phyloP scores from a whole-genome alignment of 2,113 vertebrate genomes.

The Lamprologus lemairii region DNA sequence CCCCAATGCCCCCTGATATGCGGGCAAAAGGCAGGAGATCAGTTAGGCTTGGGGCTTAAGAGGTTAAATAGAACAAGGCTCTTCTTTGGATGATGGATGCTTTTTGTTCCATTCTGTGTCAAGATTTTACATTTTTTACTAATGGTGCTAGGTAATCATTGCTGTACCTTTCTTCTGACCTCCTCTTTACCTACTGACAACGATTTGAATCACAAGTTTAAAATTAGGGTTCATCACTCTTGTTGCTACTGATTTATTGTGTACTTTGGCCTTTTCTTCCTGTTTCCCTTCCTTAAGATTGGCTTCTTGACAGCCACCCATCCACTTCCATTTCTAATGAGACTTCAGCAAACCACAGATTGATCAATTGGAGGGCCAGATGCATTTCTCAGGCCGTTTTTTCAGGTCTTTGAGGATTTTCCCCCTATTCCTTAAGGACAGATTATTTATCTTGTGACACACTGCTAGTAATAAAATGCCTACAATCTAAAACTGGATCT shows the following conservation, averaged over 20 bases:
- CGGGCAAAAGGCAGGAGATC: background rate
- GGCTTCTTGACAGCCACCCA: background rate
- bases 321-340: background rate
- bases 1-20: background rate
- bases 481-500: background rate
- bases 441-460: background rate
- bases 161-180: background rate
- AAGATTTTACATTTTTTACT: background rate
- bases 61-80: background rate
- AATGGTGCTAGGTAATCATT: background rate
- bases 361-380: background rate
- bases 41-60: background rate
- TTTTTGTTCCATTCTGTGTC: background rate
- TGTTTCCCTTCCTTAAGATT: background rate
- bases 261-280: background rate
- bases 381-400: background rate
- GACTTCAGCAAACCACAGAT: background rate
- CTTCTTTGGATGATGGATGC: background rate
- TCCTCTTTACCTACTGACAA: background rate
- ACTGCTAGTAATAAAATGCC: background rate
- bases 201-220: background rate
- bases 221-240: background rate
- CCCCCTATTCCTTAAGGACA: background rate
- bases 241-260: background rate
- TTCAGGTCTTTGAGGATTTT: fast-evolving